Percentiles rank a stretch among this genome's conserved stretches.
Conservation (phyloP, 2,888 invertebrate genomes). For the Sceliomorpha sp. region DNA sequence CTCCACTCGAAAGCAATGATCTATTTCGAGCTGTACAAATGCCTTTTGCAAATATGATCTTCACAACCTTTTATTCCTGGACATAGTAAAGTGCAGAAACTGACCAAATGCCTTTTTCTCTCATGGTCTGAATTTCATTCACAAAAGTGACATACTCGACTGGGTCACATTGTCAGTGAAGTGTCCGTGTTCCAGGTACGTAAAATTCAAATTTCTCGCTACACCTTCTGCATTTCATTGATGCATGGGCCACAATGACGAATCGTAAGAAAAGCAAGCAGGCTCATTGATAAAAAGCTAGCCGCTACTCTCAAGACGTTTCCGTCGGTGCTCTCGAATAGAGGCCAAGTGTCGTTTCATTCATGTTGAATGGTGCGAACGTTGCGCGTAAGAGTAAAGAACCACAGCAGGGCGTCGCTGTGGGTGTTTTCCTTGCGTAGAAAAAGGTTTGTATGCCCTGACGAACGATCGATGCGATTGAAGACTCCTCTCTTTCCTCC, state of each 20-base stretch:
- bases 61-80: constrained; percentile 64
- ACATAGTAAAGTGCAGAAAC: constrained; percentile 64
- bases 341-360: constrained; percentile 55
- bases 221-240: constrained; percentile 52
- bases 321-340: constrained; percentile 39
- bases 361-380: constrained; percentile 46
- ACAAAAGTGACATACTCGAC: constrained; percentile 64
- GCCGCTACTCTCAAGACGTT: constrained; percentile 48
- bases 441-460: constrained; percentile 32
- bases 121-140: constrained; percentile 71
- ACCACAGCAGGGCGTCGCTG: constrained; percentile 57
- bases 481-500: neutral
- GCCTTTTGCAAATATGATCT: constrained; percentile 57
- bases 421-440: constrained; percentile 52
- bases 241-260: constrained; percentile 53
- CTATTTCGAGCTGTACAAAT: constrained; percentile 23
- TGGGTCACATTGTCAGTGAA: constrained; percentile 66
- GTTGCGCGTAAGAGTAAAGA: constrained; percentile 47
- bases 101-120: constrained; percentile 68
- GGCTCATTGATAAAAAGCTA: constrained; percentile 53
- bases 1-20: constrained; percentile 9
- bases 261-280: constrained; percentile 43
- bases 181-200: constrained; percentile 69
- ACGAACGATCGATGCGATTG: constrained; percentile 9
- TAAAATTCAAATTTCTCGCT: constrained; percentile 74